Percentiles rank a stretch among this genome's conserved stretches.
phyloP scores from a whole-genome alignment of 2,113 vertebrate genomes.

The Pteruthius melanotis region DNA sequence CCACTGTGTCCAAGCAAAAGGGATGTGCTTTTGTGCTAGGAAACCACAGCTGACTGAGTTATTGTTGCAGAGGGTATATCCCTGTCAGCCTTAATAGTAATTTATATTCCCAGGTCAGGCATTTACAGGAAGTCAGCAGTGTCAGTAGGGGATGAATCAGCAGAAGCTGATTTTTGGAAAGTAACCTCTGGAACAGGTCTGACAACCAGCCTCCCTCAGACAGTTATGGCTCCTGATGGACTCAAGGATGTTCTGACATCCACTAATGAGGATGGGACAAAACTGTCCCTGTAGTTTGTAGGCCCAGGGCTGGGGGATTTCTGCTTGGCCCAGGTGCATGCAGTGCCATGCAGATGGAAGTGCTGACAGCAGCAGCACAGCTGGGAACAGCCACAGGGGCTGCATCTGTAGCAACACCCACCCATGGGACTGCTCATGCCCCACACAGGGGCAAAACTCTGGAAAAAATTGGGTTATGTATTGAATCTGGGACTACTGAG shows the following conservation, averaged over 20 bases:
- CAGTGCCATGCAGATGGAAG: background rate
- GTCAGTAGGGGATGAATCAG: conserved; percentile 41
- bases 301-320: background rate
- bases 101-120: conserved; percentile 33
- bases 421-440: background rate
- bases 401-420: background rate
- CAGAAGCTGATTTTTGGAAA: conserved; percentile 23
- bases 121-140: conserved; percentile 34
- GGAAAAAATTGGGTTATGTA: background rate
- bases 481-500: background rate
- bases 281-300: background rate
- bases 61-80: conserved; percentile 28
- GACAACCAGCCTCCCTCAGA: background rate
- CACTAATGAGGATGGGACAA: background rate
- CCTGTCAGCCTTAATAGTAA: conserved; percentile 35
- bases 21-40: conserved; percentile 11
- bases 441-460: background rate
- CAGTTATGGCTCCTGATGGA: background rate
- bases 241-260: background rate
- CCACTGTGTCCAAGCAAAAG: background rate
- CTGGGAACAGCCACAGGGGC: background rate
- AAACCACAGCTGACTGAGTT: background rate
- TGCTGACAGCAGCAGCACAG: rapidly evolving
- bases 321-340: background rate
- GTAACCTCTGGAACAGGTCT: background rate